A percentile compares a stretch with the other conserved stretches of the same genome.
phyloP scores from a whole-genome alignment of 2,797 vertebrate species.

The Numenius phaeopus region DNA sequence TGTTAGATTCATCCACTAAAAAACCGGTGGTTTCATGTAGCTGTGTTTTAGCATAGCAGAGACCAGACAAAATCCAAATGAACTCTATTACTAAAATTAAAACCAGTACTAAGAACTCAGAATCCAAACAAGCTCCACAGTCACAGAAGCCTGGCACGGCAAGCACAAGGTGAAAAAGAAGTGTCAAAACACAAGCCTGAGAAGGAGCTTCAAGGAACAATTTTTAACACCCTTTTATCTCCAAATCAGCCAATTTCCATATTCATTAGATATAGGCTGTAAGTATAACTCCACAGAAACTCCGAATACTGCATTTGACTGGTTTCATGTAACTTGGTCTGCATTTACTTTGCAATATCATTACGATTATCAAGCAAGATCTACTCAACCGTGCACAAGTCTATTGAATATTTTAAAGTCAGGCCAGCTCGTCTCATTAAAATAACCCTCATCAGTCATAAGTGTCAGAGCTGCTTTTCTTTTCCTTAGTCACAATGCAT shows the following conservation, averaged over 20 bases:
- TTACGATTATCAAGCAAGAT: neutral
- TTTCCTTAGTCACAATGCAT: neutral
- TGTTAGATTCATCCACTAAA: neutral
- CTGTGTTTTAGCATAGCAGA: constrained; percentile 14
- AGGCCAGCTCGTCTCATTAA: neutral
- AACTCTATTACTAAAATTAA: constrained; percentile 31
- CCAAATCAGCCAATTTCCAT: neutral
- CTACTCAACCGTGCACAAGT: neutral
- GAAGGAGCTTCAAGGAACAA: neutral
- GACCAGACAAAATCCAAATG: constrained; percentile 3
- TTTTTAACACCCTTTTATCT: neutral
- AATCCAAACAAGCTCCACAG: neutral
- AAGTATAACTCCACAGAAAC: neutral
- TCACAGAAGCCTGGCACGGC: neutral
- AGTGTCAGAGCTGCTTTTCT: constrained; percentile 23
- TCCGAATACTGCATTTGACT: neutral
- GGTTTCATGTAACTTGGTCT: neutral
- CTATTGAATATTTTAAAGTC: neutral
- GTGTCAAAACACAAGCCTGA: neutral
- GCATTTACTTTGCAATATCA: neutral
- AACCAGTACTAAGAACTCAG: neutral
- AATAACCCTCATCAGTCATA: neutral
- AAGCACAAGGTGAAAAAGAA: constrained; percentile 2
- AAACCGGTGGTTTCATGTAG: neutral
- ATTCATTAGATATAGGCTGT: neutral